Percentiles rank a stretch among this genome's conserved stretches.
Conservation (phyloP, 1,140 invertebrate species). For the Ruditapes philippinarum region DNA sequence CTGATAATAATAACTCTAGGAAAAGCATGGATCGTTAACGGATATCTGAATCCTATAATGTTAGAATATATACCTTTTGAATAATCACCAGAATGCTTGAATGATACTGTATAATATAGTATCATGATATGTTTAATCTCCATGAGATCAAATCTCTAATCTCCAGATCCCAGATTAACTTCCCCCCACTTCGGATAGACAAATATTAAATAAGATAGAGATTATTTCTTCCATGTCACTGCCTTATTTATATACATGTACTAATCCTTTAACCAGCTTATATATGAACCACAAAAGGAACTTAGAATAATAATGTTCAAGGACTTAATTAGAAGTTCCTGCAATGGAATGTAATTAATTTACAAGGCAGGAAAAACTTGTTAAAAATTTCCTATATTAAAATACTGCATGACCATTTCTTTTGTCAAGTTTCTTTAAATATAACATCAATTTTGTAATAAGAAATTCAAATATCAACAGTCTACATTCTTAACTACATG, state of each 20-base stretch:
- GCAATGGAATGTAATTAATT: neutral
- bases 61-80: neutral
- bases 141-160: constrained; percentile 1
- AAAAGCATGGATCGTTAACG: too few relatives aligned
- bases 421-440: too few relatives aligned
- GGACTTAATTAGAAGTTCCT: neutral
- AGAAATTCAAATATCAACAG: too few relatives aligned
- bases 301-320: neutral
- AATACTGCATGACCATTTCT: too few relatives aligned
- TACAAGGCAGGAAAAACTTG: neutral
- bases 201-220: constrained; percentile 5
- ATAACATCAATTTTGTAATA: too few relatives aligned
- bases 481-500: too few relatives aligned
- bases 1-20: too few relatives aligned
- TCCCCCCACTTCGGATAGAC: neutral
- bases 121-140: neutral
- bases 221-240: neutral
- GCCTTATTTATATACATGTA: neutral
- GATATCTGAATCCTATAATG: too few relatives aligned
- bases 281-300: neutral
- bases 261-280: neutral
- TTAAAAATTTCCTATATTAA: neutral
- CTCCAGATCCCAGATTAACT: neutral
- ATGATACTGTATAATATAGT: neutral
- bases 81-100: neutral